Conservation (phyloP, 53 echinoderm and acorn worm genomes). For the Crossaster papposus region DNA sequence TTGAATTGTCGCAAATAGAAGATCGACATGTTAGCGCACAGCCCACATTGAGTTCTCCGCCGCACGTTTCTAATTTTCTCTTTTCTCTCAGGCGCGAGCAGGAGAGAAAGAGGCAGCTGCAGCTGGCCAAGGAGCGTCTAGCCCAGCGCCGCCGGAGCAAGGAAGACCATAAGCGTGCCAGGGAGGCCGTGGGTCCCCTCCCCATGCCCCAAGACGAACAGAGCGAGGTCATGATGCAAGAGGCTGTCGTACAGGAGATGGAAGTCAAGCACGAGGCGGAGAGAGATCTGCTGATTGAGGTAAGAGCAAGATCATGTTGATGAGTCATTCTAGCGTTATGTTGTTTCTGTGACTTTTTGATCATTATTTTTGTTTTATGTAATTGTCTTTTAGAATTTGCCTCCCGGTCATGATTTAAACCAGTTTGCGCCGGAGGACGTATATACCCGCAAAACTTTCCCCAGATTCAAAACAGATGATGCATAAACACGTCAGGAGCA, state of each 20-base stretch:
- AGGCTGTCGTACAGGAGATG: slow-evolving; percentile 92
- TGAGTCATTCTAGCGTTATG: too few species aligned
- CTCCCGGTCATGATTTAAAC: too few species aligned
- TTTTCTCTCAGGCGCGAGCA: slow-evolving; percentile 66
- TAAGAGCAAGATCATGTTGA: slow-evolving; percentile 13
- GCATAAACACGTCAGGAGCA: too few species aligned
- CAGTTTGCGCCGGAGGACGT: too few species aligned
- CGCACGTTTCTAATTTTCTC: background rate
- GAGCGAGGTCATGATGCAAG: slow-evolving; percentile 78
- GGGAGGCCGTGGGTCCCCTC: slow-evolving; percentile 56
- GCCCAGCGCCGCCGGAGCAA: slow-evolving; percentile 73
- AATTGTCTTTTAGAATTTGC: too few species aligned
- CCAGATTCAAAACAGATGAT: too few species aligned
- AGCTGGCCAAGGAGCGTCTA: slow-evolving; percentile 84
- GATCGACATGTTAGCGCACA: too few species aligned
- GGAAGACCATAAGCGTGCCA: slow-evolving; percentile 46
- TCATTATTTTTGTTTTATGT: too few species aligned
- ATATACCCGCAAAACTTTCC: too few species aligned
- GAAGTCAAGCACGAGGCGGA: slow-evolving; percentile 85
- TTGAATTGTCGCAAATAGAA: too few species aligned
- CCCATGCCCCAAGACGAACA: slow-evolving; percentile 84
- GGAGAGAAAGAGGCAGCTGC: slow-evolving; percentile 82
- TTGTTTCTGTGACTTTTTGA: too few species aligned
- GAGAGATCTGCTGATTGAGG: slow-evolving; percentile 86
- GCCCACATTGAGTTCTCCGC: too few species aligned